Conservation (phyloP, 1,140 invertebrate genomes). For the Drosophila grimshawi region DNA sequence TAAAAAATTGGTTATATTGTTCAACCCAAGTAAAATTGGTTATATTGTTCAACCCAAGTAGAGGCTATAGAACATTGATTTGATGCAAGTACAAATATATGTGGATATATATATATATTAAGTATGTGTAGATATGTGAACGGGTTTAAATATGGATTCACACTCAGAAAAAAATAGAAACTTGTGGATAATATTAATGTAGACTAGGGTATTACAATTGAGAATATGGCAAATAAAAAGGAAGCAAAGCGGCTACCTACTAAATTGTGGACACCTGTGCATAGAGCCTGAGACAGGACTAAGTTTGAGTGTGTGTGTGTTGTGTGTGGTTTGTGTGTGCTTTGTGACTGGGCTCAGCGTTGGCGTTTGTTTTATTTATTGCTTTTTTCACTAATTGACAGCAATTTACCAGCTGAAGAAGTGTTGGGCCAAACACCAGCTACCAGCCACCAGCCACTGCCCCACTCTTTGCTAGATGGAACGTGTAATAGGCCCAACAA, state of each 20-base stretch:
- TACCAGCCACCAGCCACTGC: neutral
- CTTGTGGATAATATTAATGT: too few species aligned
- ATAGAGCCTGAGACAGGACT: conserved; percentile 5
- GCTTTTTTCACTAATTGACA: conserved; percentile 75
- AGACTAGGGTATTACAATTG: too few species aligned
- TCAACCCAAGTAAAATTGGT: too few species aligned
- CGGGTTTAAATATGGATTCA: too few species aligned
- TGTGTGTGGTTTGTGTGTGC: conserved; percentile 8
- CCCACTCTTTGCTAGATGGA: neutral
- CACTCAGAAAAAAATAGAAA: too few species aligned
- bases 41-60: too few species aligned
- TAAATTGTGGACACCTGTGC: conserved; percentile 31
- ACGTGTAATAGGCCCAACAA: conserved; percentile 37
- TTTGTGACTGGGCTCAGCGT: neutral
- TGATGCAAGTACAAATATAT: too few species aligned
- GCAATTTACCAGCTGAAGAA: conserved; percentile 75
- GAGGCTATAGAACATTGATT: too few species aligned
- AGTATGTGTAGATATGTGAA: too few species aligned
- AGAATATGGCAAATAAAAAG: too few species aligned
- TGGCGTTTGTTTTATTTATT: conserved; percentile 69
- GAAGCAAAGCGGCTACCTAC: neutral
- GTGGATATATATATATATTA: too few species aligned
- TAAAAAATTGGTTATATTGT: too few species aligned
- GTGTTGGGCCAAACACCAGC: conserved; percentile 36
- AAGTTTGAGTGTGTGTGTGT: neutral